These are phyloP conservation scores for Vandiemenella viatica DNA, from an alignment of 2,888 invertebrate species.

Conservation along the genomic window DNA sequence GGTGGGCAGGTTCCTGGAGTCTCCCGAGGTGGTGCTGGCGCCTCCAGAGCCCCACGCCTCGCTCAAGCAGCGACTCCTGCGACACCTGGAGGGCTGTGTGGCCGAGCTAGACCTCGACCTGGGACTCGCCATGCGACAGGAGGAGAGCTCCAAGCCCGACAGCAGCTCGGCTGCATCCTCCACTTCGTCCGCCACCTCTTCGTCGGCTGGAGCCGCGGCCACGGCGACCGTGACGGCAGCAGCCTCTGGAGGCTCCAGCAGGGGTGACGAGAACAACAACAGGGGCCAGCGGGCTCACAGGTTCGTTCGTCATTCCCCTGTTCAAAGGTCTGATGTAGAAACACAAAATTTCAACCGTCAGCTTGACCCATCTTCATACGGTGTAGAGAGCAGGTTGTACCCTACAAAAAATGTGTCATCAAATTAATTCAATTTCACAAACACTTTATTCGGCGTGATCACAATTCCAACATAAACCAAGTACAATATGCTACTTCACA, in stretches of 20 bases:
- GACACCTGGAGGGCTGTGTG: conserved; percentile 45
- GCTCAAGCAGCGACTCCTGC: conserved; percentile 39
- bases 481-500: too few relatives aligned
- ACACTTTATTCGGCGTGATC: too few relatives aligned
- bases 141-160: conserved; percentile 23
- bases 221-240: conserved; percentile 17
- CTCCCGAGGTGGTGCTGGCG: conserved; percentile 37
- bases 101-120: conserved; percentile 43
- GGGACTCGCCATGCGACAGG: conserved; percentile 22
- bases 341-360: too few relatives aligned
- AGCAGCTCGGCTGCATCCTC: conserved; percentile 26
- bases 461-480: too few relatives aligned
- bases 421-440: too few relatives aligned
- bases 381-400: too few relatives aligned
- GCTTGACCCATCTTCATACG: too few relatives aligned
- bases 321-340: too few relatives aligned
- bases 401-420: too few relatives aligned
- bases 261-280: conserved; percentile 33
- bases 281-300: too few relatives aligned
- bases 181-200: not conserved
- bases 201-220: conserved; percentile 10
- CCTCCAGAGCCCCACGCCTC: conserved; percentile 29
- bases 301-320: too few relatives aligned
- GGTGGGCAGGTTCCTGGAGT: conserved; percentile 41
- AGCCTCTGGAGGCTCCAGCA: conserved; percentile 29